These are phyloP conservation scores for Hipparchia sbordonii DNA, from an alignment of 2,888 invertebrate species.

Conservation along the genomic window DNA sequence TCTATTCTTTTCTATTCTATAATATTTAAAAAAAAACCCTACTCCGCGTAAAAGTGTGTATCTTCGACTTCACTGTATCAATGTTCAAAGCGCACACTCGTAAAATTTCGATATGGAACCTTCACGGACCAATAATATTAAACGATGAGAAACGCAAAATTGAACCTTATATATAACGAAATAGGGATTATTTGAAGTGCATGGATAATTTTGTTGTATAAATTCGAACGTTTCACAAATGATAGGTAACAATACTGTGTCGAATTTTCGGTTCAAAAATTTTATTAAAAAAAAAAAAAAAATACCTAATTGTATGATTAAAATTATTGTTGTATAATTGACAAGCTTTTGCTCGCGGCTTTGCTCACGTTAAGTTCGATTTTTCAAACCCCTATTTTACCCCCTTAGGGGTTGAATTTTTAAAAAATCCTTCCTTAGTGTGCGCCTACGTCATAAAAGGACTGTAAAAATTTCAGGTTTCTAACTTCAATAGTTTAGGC, in stretches of 20 bases:
- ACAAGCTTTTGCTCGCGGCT: too few species aligned
- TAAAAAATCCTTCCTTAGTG: too few species aligned
- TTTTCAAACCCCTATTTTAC: too few species aligned
- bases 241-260: constrained; percentile 6
- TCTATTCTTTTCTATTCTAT: too few species aligned
- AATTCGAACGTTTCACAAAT: constrained; percentile 17
- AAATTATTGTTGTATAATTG: too few species aligned
- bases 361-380: too few species aligned
- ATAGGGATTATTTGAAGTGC: background rate
- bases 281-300: background rate
- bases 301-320: background rate
- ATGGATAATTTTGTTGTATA: constrained; percentile 5
- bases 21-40: background rate
- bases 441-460: too few species aligned
- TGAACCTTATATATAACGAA: background rate
- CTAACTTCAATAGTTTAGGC: too few species aligned
- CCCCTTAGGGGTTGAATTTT: too few species aligned
- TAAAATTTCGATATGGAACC: constrained; percentile 31
- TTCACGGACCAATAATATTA: constrained; percentile 2
- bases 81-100: constrained; percentile 16
- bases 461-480: too few species aligned
- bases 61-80: constrained; percentile 1
- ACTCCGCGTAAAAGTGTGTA: background rate
- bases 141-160: background rate
- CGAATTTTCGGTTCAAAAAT: constrained; percentile 4